These are phyloP conservation scores for Heliopora coerulea DNA, from an alignment of 92 coral and sea anemone genomes.

Conservation along the genomic window DNA sequence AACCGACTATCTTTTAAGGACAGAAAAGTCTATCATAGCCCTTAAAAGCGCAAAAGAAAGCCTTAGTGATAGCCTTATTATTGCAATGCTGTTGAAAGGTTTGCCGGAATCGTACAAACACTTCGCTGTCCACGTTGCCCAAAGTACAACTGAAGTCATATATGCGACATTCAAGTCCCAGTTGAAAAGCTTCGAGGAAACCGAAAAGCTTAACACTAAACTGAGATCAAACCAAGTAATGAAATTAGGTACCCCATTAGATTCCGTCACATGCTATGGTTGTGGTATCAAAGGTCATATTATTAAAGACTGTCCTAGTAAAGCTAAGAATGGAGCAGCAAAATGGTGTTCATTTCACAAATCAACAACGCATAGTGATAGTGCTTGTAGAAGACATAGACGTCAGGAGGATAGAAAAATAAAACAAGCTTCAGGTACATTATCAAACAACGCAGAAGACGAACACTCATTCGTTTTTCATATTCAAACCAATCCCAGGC, in stretches of 20 bases:
- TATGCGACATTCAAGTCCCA: conserved; percentile 38
- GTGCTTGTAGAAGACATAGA: conserved; percentile 17
- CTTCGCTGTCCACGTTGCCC: conserved; percentile 41
- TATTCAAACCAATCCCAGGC: not conserved
- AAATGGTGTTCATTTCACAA: conserved; percentile 10
- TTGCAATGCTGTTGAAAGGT: conserved; percentile 52
- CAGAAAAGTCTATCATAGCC: conserved; percentile 47
- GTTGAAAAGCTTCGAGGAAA: conserved; percentile 41
- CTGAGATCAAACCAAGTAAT: not conserved
- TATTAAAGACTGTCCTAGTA: conserved; percentile 33
- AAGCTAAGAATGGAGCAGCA: conserved; percentile 18
- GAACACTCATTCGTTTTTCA: conserved; percentile 7
- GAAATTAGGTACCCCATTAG: not conserved
- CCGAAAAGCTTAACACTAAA: conserved; percentile 35
- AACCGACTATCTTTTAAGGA: conserved; percentile 45
- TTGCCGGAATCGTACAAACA: conserved; percentile 44
- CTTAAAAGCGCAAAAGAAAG: conserved; percentile 45
- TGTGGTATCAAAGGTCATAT: conserved; percentile 39
- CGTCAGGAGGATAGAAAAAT: conserved; percentile 29
- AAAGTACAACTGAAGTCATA: conserved; percentile 25
- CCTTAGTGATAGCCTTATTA: conserved; percentile 41
- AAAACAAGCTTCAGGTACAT: not conserved
- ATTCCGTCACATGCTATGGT: not conserved
- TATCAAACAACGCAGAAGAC: not conserved
- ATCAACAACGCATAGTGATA: conserved; percentile 1